These are phyloP conservation scores for Nipponacmea schrenckii DNA, from an alignment of 2,888 invertebrate genomes.

Conservation along the genomic window DNA sequence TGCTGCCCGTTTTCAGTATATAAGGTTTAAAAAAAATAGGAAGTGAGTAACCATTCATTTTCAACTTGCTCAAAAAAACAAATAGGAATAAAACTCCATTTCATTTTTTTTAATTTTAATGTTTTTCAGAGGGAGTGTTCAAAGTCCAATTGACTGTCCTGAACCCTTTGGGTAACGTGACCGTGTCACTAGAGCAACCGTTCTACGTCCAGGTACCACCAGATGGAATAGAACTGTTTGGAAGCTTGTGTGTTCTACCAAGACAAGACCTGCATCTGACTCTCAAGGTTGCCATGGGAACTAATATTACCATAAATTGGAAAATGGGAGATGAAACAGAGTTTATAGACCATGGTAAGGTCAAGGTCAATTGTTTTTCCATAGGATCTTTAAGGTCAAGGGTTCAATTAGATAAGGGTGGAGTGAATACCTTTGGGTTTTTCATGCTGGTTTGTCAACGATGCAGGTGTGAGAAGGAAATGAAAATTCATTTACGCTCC, in stretches of 20 bases:
- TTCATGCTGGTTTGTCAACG: no score
- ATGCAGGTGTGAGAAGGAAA: no score
- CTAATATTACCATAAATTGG: slow-evolving; percentile 63
- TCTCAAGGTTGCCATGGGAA: slow-evolving; percentile 47
- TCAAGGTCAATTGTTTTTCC: neutral
- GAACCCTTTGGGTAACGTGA: slow-evolving; percentile 56
- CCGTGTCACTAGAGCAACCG: slow-evolving; percentile 37
- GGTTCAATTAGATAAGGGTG: neutral
- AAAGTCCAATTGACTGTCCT: slow-evolving; percentile 55
- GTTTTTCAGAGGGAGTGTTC: slow-evolving; percentile 59
- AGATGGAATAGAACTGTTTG: neutral
- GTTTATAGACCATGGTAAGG: slow-evolving; percentile 36
- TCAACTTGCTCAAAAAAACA: no score
- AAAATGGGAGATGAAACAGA: slow-evolving; percentile 58
- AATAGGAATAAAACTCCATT: no score
- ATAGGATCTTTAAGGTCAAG: neutral
- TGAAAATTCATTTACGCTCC: no score
- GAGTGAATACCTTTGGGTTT: no score
- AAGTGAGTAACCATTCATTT: no score
- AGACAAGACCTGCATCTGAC: slow-evolving; percentile 43
- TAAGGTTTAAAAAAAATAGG: no score
- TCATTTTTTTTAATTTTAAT: no score
- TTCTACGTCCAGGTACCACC: slow-evolving; percentile 61
- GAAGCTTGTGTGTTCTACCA: slow-evolving; percentile 37
- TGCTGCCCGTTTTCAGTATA: no score